Percentiles rank a stretch among this genome's conserved stretches.
Conservation (phyloP, 2,113 vertebrate genomes). For the Crocuta crocuta region DNA sequence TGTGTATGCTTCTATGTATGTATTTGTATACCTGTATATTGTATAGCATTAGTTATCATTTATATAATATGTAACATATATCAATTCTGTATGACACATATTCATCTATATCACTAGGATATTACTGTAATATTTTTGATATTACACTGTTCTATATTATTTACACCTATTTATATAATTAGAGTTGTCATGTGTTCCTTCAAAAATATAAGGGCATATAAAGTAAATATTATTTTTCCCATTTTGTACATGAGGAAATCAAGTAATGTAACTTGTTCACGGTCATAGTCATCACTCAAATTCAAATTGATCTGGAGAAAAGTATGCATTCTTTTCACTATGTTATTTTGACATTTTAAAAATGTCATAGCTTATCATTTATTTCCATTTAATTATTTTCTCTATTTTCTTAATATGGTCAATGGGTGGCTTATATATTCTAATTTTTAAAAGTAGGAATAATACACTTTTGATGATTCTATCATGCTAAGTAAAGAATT, state of each 20-base stretch:
- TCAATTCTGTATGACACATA: background rate
- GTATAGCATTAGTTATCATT: background rate
- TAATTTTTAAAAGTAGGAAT: background rate
- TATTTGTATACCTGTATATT: background rate
- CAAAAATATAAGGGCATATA: background rate
- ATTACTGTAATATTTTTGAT: background rate
- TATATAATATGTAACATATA: background rate
- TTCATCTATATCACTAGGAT: background rate
- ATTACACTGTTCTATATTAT: background rate
- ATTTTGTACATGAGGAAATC: background rate
- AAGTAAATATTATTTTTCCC: background rate
- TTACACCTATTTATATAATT: background rate
- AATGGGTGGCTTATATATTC: background rate
- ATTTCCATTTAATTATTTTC: background rate
- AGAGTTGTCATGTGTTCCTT: background rate
- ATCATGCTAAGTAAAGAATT: background rate
- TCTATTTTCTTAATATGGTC: background rate
- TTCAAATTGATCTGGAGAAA: background rate
- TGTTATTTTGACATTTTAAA: background rate
- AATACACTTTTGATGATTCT: background rate
- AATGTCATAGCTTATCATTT: background rate
- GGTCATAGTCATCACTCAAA: background rate
- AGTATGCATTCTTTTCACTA: background rate
- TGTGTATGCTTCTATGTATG: background rate
- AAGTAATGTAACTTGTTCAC: background rate